These are phyloP conservation scores for Harmothoe impar DNA, from an alignment of 2,888 invertebrate genomes.

Conservation along the genomic window DNA sequence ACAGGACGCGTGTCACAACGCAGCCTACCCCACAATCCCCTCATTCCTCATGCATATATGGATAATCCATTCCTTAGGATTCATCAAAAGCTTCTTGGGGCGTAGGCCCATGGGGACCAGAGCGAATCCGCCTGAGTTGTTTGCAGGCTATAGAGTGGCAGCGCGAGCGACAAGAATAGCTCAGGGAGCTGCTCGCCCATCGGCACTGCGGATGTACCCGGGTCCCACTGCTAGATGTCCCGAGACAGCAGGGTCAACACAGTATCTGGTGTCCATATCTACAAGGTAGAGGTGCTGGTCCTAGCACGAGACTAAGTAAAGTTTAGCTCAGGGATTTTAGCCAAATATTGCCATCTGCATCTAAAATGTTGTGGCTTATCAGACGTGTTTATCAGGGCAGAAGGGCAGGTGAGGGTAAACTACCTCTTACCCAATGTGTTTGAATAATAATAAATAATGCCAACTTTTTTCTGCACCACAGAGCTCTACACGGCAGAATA, in stretches of 20 bases:
- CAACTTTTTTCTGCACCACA: too few species aligned
- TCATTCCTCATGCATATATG: conserved; percentile 2
- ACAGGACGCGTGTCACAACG: neutral
- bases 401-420: too few species aligned
- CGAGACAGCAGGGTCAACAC: neutral
- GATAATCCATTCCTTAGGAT: conserved; percentile 28
- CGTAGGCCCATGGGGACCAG: neutral
- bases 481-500: too few species aligned
- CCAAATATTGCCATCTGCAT: too few species aligned
- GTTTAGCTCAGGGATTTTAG: too few species aligned
- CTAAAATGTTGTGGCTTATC: too few species aligned
- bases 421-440: too few species aligned
- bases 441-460: too few species aligned
- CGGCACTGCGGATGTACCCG: neutral
- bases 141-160: neutral
- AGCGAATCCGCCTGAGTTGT: neutral
- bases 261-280: neutral
- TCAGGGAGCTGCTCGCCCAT: neutral
- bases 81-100: conserved; percentile 12
- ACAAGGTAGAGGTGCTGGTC: neutral
- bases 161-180: neutral
- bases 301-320: neutral
- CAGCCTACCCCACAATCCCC: neutral
- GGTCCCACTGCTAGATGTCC: neutral
- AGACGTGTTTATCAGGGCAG: too few species aligned